A percentile compares a stretch with the other conserved stretches of the same genome.
Conservation (phyloP, 2,888 invertebrate genomes). For the Panopea generosa region DNA sequence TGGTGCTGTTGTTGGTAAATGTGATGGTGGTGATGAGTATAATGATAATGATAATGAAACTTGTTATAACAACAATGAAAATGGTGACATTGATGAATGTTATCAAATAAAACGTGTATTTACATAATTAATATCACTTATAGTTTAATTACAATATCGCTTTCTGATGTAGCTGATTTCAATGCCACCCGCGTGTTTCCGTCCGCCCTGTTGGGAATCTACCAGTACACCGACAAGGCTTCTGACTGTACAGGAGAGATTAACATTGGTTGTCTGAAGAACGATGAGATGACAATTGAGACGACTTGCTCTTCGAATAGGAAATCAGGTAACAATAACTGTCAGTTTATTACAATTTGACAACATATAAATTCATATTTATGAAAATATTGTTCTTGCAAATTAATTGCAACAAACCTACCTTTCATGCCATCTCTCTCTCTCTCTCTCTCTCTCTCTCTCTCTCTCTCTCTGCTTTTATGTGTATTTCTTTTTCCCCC, state of each 20-base stretch:
- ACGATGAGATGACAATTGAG: conserved; percentile 64
- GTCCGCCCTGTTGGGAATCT: conserved; percentile 26
- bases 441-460: conserved; percentile 3
- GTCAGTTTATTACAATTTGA: neutral
- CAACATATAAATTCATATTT: neutral
- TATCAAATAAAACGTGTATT: neutral
- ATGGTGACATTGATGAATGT: conserved; percentile 5
- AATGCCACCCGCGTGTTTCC: no score
- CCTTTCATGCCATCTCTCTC: neutral
- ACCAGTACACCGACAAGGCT: conserved; percentile 63
- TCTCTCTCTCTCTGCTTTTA: neutral
- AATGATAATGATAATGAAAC: conserved; percentile 37
- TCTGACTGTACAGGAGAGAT: conserved; percentile 74
- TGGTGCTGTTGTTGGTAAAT: conserved; percentile 33
- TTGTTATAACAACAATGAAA: conserved; percentile 25
- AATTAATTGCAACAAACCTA: neutral
- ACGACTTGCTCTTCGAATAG: conserved; percentile 46
- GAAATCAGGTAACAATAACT: conserved; percentile 14
- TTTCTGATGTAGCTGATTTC: neutral
- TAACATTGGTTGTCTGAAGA: conserved; percentile 71
- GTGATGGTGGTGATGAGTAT: conserved; percentile 35
- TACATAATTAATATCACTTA: neutral
- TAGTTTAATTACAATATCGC: neutral
- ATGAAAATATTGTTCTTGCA: neutral
- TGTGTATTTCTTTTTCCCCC: no score